Base-by-base conservation (phyloP, 1,140 invertebrate species). In the Zophobas atratus region DNA sequence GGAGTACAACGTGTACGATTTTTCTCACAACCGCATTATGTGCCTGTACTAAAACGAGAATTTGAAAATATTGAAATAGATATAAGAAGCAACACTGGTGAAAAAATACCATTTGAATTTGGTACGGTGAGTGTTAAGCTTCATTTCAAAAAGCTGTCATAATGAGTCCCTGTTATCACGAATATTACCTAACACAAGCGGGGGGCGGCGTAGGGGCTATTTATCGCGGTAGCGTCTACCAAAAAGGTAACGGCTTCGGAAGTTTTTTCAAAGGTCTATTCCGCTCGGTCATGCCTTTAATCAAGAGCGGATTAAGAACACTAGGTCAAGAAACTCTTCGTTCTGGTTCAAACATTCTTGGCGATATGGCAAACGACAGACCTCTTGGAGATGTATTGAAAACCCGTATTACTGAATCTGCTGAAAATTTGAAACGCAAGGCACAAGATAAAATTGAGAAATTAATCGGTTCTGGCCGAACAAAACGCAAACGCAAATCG, bases 91-190 rank as follows among this genome's bases (percentile, higher is more conserved):
- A 1, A 8, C 1, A 5, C 20, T 6, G 63, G 63, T 35, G 63
- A 70, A 70, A 35, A 38, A 32, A 36, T 84, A 78, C 83, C 82
- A 85, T 85, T 85, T 67, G 78, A 85, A 55, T 84, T 82, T 81
- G 83, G 84, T 41, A 82, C 83, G 70, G 76, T 81, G 79, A 82
- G 81, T 71, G 38, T 82, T 77, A 80, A 78, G 67, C 77, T 82
- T 20, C 81, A 82, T 67, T 84, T 81, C 56, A 79, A 49, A 79
- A 75, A 70, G 78, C 4, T 70, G 6, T 43, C 43, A 39, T 70
- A 70, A 70, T 75, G 77, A 78, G 74, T 74, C 35, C 70, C 56
- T 84, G 3, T 32, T 84, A 84, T 73, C 73, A 82, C 63, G 70
- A 84, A 51, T 84, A 82, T 76, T 82, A 83, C 74, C 43, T 77